These are phyloP conservation scores for Beroe ovata DNA, from an alignment of 37 sponge, comb jelly and placozoan genomes.

Conservation along the genomic window DNA sequence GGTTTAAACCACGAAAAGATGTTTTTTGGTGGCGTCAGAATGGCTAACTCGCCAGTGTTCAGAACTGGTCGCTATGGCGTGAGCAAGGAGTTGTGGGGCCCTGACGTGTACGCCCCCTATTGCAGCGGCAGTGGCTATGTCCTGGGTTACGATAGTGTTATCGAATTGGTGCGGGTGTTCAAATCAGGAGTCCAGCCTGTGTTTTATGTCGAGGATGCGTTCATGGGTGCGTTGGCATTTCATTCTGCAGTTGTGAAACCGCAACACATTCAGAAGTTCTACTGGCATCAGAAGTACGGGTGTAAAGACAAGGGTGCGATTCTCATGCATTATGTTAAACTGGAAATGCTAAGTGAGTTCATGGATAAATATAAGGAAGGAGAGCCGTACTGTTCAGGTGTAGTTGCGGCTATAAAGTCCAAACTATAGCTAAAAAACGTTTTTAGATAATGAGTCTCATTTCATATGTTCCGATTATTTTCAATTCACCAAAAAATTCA, in stretches of 20 bases:
- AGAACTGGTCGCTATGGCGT: conserved; percentile 23
- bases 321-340: conserved; percentile 61
- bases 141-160: background rate
- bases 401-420: no score
- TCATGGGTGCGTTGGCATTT: conserved; percentile 41
- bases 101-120: conserved; percentile 30
- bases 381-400: conserved; percentile 33
- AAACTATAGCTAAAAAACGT: no score
- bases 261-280: background rate
- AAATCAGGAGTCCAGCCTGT: conserved; percentile 43
- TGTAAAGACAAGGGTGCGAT: conserved; percentile 21
- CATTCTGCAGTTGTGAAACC: conserved; percentile 1
- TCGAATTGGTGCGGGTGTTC: background rate
- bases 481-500: no score
- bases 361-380: conserved; percentile 20
- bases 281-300: conserved; percentile 66
- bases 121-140: conserved; percentile 49
- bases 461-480: no score
- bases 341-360: background rate
- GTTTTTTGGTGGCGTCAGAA: conserved; percentile 19
- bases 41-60: background rate
- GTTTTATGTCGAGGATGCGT: conserved; percentile 62
- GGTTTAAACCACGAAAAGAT: background rate
- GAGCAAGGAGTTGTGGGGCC: conserved; percentile 36
- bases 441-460: no score